These are phyloP conservation scores for Scalopus aquaticus DNA, from an alignment of 2,113 vertebrate genomes.

Conservation along the genomic window DNA sequence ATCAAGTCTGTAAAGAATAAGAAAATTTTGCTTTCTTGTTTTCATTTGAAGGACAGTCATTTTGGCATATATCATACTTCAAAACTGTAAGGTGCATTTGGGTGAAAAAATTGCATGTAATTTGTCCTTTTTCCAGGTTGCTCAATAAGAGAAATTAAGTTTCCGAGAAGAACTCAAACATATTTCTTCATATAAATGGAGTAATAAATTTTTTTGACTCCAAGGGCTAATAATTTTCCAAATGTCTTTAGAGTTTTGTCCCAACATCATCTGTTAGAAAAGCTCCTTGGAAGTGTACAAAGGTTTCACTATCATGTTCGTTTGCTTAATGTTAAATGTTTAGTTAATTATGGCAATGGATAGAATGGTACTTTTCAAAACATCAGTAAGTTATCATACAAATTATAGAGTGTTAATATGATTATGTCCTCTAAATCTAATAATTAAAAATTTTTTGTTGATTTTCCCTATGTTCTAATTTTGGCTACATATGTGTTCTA, in stretches of 20 bases:
- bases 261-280: background rate
- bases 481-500: background rate
- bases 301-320: background rate
- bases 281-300: background rate
- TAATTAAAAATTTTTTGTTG: background rate
- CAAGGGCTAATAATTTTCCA: conserved; percentile 31
- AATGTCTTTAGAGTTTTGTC: background rate
- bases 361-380: background rate
- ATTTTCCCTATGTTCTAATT: background rate
- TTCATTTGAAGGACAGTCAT: background rate
- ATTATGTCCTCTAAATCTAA: background rate
- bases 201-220: conserved; percentile 53
- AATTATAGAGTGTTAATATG: background rate
- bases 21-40: background rate
- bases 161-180: conserved; percentile 58
- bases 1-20: background rate
- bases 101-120: conserved; percentile 23
- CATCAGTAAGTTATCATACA: background rate
- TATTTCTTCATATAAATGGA: conserved; percentile 52
- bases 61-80: background rate
- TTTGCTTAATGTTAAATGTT: background rate
- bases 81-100: conserved; percentile 8
- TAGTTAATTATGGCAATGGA: background rate
- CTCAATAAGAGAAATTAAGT: conserved; percentile 59
- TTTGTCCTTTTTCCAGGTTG: conserved; percentile 52